Evolutionary conservation across 2,797 vertebrate genomes (phyloP).

Genomic region (Tenualosa ilisha): DNA sequence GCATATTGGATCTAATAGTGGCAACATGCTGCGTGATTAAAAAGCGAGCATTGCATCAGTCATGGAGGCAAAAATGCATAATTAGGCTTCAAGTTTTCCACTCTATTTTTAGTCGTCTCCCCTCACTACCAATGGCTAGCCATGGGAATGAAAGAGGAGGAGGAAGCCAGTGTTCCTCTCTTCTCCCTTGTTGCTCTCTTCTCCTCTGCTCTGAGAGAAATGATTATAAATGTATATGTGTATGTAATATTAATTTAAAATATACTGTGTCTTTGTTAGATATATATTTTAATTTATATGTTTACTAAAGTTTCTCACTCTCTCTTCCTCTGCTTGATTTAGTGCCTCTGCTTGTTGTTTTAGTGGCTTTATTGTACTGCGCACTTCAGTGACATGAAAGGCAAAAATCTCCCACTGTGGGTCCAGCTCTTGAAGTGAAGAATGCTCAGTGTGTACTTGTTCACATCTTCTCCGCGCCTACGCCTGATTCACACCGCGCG

Average conservation of each 20-base stretch:
- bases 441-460: neutral
- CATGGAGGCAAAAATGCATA: slow-evolving; percentile 4
- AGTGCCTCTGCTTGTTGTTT: neutral
- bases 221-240: too few relatives aligned
- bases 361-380: neutral
- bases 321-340: neutral
- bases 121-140: neutral
- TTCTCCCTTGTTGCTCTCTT: neutral
- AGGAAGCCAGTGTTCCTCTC: neutral
- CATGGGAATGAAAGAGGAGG: neutral
- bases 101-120: slow-evolving; percentile 3
- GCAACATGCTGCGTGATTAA: slow-evolving; percentile 17
- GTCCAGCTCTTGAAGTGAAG: neutral
- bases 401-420: neutral
- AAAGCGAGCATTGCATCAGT: slow-evolving; percentile 1
- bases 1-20: slow-evolving; percentile 7
- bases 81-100: slow-evolving; percentile 13
- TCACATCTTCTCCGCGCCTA: neutral
- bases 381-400: neutral
- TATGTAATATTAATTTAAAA: too few relatives aligned
- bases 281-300: too few relatives aligned
- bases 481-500: neutral
- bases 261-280: too few relatives aligned
- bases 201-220: neutral
- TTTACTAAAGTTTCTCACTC: too few relatives aligned